Conservation (phyloP, 2,888 invertebrate genomes). For the Parnassius glacialis region DNA sequence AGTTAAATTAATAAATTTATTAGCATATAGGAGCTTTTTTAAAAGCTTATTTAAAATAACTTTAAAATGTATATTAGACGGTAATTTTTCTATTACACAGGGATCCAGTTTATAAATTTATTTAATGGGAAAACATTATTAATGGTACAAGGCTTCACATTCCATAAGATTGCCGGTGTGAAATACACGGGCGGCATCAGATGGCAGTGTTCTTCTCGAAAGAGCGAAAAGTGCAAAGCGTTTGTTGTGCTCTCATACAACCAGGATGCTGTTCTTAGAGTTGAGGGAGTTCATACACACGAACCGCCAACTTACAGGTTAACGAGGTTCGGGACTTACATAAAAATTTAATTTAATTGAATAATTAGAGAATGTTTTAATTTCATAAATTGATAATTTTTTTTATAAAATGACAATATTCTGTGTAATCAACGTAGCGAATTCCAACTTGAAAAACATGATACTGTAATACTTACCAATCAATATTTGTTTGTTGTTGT, state of each 20-base stretch:
- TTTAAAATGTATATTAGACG: too few relatives aligned
- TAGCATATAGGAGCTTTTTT: too few relatives aligned
- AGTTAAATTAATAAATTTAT: too few relatives aligned
- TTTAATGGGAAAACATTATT: constrained; percentile 34
- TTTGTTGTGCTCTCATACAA: constrained; percentile 34
- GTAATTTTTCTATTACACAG: constrained; percentile 1
- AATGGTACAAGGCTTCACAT: constrained; percentile 36
- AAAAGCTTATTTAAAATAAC: too few relatives aligned
- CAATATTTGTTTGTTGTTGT: too few relatives aligned
- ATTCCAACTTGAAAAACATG: too few relatives aligned
- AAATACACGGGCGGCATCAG: constrained; percentile 32
- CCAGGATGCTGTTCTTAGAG: constrained; percentile 28
- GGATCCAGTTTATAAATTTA: constrained; percentile 31
- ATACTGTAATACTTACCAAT: too few relatives aligned
- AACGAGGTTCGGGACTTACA: constrained; percentile 19
- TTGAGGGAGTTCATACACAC: constrained; percentile 32
- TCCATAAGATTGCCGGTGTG: constrained; percentile 35
- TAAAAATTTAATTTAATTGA: neutral
- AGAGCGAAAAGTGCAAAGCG: constrained; percentile 32
- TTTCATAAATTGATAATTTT: too few relatives aligned
- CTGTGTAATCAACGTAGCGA: too few relatives aligned
- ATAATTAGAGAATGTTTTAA: too few relatives aligned
- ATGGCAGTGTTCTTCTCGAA: constrained; percentile 40
- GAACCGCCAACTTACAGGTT: constrained; percentile 30
- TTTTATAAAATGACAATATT: too few relatives aligned